Evolutionary conservation across 92 coral and sea anemone species (phyloP).

Genomic region (Bergia puertoricense): DNA sequence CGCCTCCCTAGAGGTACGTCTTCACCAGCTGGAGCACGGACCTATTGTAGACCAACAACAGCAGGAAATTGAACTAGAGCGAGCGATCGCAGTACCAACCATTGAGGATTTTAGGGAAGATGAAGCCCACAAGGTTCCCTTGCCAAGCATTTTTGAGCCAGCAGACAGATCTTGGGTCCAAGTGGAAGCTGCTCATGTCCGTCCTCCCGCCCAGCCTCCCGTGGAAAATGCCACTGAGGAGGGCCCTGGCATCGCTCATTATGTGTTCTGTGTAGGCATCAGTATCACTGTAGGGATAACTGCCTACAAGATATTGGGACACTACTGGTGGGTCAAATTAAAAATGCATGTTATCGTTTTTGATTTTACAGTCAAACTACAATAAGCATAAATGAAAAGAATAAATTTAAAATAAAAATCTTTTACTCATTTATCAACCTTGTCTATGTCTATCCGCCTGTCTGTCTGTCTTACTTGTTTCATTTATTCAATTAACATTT

Average conservation of each 20-base stretch:
- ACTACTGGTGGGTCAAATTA: not conserved
- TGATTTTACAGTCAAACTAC: too few relatives aligned
- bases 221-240: not conserved
- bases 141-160: not conserved
- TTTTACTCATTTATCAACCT: too few relatives aligned
- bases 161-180: slow-evolving; percentile 23
- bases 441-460: too few relatives aligned
- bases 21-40: not conserved
- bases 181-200: slow-evolving; percentile 2
- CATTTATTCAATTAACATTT: too few relatives aligned
- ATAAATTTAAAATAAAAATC: too few relatives aligned
- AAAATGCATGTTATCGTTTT: too few relatives aligned
- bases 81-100: not conserved
- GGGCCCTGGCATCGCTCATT: not conserved
- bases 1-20: not conserved
- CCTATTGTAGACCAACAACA: not conserved
- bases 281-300: not conserved
- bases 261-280: not conserved
- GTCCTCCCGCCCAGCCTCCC: not conserved
- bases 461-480: too few relatives aligned
- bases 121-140: not conserved
- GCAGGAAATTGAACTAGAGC: not conserved
- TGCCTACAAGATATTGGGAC: not conserved
- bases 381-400: too few relatives aligned
- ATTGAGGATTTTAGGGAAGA: not conserved